Conservation (phyloP, 53 echinoderm and acorn worm species). For the Antedon mediterranea region DNA sequence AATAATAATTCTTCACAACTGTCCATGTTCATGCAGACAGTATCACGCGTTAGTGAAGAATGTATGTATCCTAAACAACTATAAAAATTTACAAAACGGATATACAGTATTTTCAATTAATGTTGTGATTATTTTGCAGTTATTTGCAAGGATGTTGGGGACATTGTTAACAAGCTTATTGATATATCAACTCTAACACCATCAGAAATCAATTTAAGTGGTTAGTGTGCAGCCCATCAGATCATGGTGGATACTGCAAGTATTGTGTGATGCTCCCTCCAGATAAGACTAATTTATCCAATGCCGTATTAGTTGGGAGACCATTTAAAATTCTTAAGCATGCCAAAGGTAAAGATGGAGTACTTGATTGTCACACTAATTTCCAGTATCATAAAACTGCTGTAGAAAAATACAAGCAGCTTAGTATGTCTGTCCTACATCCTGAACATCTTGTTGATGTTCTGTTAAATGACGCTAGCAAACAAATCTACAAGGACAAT, state of each 20-base stretch:
- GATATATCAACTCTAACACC: not conserved
- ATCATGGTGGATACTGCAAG: slow-evolving; percentile 14
- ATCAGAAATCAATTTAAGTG: slow-evolving; percentile 5
- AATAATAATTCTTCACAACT: not conserved
- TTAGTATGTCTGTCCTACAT: slow-evolving; percentile 3
- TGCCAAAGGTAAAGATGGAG: slow-evolving; percentile 16
- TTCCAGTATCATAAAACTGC: slow-evolving; percentile 10
- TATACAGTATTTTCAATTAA: not conserved
- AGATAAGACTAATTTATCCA: slow-evolving; percentile 1
- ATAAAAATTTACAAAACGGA: not conserved
- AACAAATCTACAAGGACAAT: slow-evolving; percentile 6
- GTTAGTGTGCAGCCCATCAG: slow-evolving; percentile 10
- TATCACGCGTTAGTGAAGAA: no score
- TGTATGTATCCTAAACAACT: not conserved
- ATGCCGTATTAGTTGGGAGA: slow-evolving; percentile 8
- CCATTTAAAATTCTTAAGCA: slow-evolving; percentile 7
- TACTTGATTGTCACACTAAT: slow-evolving; percentile 9
- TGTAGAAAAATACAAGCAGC: not conserved
- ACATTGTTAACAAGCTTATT: not conserved
- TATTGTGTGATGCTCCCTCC: slow-evolving; percentile 9
- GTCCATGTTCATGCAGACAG: no score
- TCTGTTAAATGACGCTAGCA: slow-evolving; percentile 1
- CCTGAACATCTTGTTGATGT: slow-evolving; percentile 3
- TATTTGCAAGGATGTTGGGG: not conserved
- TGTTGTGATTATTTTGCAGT: not conserved